A percentile compares a stretch with the other conserved stretches of the same genome.
Conservation (phyloP, 2,113 vertebrate species). For the Spea multiplicata region DNA sequence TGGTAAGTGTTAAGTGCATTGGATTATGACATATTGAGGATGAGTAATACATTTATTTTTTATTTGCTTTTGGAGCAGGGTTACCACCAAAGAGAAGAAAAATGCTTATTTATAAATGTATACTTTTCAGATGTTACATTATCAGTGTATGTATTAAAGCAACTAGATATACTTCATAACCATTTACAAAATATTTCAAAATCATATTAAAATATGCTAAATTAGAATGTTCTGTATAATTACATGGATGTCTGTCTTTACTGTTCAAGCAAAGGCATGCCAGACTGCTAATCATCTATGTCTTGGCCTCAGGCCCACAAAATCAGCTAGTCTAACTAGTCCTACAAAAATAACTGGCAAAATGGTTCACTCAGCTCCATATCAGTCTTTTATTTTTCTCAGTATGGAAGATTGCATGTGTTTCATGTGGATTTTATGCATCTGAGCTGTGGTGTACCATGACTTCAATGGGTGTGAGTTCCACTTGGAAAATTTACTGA, state of each 20-base stretch:
- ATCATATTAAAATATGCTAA: neutral
- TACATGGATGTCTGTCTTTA: constrained; percentile 27
- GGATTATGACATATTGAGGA: too few species aligned
- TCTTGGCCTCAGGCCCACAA: constrained; percentile 6
- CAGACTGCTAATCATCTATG: constrained; percentile 6
- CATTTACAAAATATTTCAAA: neutral
- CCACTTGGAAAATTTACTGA: constrained; percentile 1
- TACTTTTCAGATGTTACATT: too few species aligned
- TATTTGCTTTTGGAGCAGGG: too few species aligned
- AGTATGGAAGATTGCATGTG: neutral
- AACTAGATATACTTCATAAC: neutral
- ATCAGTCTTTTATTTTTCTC: neutral
- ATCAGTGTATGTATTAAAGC: neutral
- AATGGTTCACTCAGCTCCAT: neutral
- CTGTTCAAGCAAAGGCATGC: constrained; percentile 5
- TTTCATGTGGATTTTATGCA: constrained; percentile 10
- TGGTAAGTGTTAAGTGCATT: too few species aligned
- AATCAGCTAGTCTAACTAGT: neutral
- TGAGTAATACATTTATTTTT: too few species aligned
- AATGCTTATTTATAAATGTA: neutral
- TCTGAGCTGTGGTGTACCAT: constrained; percentile 1
- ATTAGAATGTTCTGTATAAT: constrained; percentile 11
- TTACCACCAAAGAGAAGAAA: too few species aligned
- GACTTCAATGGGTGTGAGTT: constrained; percentile 4
- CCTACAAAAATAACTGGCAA: neutral